A percentile compares a stretch with the other conserved stretches of the same genome.
Conservation (phyloP, 2,113 vertebrate genomes). For the Mystacornis crossleyi region DNA sequence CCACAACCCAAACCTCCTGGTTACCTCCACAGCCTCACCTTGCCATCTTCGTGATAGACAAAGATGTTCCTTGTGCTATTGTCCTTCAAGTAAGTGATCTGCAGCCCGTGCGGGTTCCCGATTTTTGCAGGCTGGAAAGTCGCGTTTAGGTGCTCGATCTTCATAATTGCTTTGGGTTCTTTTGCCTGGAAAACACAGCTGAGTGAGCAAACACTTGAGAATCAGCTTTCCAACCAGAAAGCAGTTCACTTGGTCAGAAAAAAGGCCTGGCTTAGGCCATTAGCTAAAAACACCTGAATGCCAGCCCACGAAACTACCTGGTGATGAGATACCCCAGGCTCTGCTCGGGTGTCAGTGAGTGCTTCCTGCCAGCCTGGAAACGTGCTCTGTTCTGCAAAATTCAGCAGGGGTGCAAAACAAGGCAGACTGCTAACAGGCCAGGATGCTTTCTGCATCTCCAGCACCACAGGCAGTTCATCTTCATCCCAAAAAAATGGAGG, state of each 20-base stretch:
- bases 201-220: background rate
- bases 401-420: background rate
- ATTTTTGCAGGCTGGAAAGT: constrained; percentile 94
- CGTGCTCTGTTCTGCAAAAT: background rate
- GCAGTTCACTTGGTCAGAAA: background rate
- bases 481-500: background rate
- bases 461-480: background rate
- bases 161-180: constrained; percentile 95
- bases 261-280: background rate
- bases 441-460: background rate
- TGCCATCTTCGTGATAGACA: constrained; percentile 94
- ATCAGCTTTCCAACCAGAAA: background rate
- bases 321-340: background rate
- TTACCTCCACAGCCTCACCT: constrained; percentile 73
- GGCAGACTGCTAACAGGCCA: background rate
- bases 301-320: background rate
- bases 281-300: background rate
- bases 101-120: constrained; percentile 87
- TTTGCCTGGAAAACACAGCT: constrained; percentile 80
- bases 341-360: fast-evolving
- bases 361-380: background rate
- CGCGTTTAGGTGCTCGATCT: constrained; percentile 89
- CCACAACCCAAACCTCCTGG: background rate
- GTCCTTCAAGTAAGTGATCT: constrained; percentile 95
- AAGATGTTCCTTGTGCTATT: constrained; percentile 98